Percentiles rank a stretch among this genome's conserved stretches.
Conservation (phyloP, 1,140 invertebrate genomes). For the Drosophila sproati region DNA sequence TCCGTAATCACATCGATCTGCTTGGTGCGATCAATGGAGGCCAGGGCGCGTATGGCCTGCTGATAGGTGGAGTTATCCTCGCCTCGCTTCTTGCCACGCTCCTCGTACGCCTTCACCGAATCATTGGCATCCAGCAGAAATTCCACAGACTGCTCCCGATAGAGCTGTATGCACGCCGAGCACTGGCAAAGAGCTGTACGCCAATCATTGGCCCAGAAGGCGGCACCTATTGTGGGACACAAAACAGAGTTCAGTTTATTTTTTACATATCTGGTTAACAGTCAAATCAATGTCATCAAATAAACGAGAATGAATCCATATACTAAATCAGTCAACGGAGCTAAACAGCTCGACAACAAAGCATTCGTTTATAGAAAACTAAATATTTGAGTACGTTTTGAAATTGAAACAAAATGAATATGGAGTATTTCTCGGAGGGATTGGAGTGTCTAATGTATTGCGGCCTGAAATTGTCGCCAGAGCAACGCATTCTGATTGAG, state of each 20-base stretch:
- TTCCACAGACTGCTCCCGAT: slow-evolving; percentile 88
- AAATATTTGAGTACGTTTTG: slow-evolving; percentile 28
- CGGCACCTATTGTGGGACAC: slow-evolving; percentile 61
- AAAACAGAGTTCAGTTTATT: neutral
- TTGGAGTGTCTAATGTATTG: slow-evolving; percentile 82
- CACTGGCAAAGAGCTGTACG: slow-evolving; percentile 90
- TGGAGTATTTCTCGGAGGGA: slow-evolving; percentile 76
- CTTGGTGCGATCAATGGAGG: slow-evolving; percentile 91
- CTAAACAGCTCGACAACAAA: neutral
- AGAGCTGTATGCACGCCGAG: slow-evolving; percentile 88
- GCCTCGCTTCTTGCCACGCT: slow-evolving; percentile 88
- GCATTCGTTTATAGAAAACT: slow-evolving; percentile 14
- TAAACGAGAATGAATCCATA: neutral
- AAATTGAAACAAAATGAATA: slow-evolving; percentile 68
- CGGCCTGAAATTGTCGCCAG: slow-evolving; percentile 88
- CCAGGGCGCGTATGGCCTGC: slow-evolving; percentile 90
- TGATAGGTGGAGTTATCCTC: slow-evolving; percentile 88
- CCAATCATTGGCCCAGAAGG: slow-evolving; percentile 91
- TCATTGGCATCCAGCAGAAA: slow-evolving; percentile 94
- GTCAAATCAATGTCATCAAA: neutral
- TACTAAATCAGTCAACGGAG: neutral
- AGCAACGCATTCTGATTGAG: slow-evolving; percentile 88
- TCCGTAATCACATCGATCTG: slow-evolving; percentile 93
- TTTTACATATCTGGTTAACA: neutral
- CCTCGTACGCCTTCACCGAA: slow-evolving; percentile 94